A percentile compares a stretch with the other conserved stretches of the same genome.
These are phyloP conservation scores for Glaucopsyche alexis DNA, from an alignment of 2,888 invertebrate genomes.

Conservation along the genomic window DNA sequence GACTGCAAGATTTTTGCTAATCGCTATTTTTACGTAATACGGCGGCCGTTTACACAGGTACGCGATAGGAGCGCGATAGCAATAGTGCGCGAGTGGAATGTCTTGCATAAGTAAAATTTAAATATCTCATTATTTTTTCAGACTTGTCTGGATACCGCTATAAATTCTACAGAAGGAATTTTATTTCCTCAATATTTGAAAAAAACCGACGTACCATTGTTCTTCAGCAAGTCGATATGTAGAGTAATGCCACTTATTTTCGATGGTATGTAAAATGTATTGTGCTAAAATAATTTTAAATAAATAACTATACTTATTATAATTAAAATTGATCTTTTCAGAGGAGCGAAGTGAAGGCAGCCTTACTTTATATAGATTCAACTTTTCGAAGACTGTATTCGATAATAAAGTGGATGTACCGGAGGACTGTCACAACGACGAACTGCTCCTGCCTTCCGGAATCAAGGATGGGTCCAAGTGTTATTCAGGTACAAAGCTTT, in stretches of 20 bases:
- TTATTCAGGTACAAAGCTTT: conserved; percentile 13
- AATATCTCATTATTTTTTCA: not conserved
- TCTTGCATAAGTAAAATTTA: too few species aligned
- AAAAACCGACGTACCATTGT: conserved; percentile 11
- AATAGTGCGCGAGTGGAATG: too few species aligned
- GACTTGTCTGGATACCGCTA: conserved; percentile 22
- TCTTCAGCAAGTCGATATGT: conserved; percentile 26
- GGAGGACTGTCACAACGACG: not conserved
- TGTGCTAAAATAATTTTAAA: not conserved
- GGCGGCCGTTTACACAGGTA: too few species aligned
- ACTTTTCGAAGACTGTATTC: conserved; percentile 21
- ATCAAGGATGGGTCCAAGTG: conserved; percentile 29
- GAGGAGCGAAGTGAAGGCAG: conserved; percentile 17
- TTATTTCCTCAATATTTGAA: conserved; percentile 18
- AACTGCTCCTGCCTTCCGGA: conserved; percentile 19
- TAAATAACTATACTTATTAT: not conserved
- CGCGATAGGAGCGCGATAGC: too few species aligned
- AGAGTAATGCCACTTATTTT: conserved; percentile 2
- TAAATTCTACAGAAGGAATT: conserved; percentile 23
- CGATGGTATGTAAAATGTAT: conserved; percentile 14
- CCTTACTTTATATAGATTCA: conserved; percentile 15
- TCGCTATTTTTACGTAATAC: too few species aligned
- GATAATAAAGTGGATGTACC: conserved; percentile 6
- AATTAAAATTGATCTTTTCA: conserved; percentile 8
- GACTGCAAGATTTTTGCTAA: too few species aligned